Percentiles rank a stretch among this genome's conserved stretches.
Evolutionary conservation across 2,113 vertebrate species (phyloP).

Genomic region (Gobius niger): DNA sequence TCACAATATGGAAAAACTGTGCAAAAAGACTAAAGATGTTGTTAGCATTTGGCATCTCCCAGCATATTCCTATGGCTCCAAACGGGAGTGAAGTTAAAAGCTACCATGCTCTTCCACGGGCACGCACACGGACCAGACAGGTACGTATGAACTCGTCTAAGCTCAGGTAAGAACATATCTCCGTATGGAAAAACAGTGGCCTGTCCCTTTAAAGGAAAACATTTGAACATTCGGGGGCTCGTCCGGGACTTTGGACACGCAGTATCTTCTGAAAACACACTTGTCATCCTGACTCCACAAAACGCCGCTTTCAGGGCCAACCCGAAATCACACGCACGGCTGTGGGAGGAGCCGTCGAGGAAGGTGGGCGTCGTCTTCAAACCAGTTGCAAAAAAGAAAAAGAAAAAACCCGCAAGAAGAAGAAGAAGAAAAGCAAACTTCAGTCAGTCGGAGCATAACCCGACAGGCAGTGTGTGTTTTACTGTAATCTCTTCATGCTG

Average conservation of each 20-base stretch:
- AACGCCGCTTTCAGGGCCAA: constrained; percentile 28
- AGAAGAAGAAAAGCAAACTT: constrained; percentile 25
- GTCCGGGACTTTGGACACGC: neutral
- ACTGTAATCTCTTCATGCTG: constrained; percentile 71
- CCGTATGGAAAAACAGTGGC: too few species aligned
- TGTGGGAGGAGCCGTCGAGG: constrained; percentile 25
- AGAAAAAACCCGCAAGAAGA: constrained; percentile 13
- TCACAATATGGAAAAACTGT: too few species aligned
- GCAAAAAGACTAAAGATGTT: too few species aligned
- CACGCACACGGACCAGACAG: too few species aligned
- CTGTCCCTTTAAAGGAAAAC: too few species aligned
- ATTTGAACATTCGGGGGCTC: neutral
- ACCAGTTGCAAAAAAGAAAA: neutral
- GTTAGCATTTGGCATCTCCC: too few species aligned
- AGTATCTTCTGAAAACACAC: neutral
- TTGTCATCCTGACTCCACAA: constrained; percentile 8
- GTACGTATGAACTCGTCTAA: too few species aligned
- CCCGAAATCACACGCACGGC: constrained; percentile 17
- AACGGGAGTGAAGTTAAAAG: too few species aligned
- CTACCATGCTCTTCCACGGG: too few species aligned
- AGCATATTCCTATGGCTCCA: too few species aligned
- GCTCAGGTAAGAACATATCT: too few species aligned
- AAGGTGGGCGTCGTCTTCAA: constrained; percentile 29
- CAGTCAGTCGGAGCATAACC: constrained; percentile 36
- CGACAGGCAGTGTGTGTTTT: constrained; percentile 41